These are phyloP conservation scores for Cliona cf. orientalis DNA, from an alignment of 37 sponge, comb jelly and placozoan species.

Conservation along the genomic window DNA sequence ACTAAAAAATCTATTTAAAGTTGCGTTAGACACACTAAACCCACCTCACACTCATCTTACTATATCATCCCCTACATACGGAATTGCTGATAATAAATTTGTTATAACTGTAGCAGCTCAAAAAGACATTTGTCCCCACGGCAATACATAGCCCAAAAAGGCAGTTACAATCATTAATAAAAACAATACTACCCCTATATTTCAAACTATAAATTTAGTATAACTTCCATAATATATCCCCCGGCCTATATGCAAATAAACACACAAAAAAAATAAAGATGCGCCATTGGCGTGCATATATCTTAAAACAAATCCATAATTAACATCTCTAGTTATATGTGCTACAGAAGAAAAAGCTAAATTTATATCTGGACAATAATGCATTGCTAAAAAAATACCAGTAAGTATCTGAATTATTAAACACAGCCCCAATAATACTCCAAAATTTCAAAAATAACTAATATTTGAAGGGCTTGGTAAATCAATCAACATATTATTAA, in stretches of 20 bases:
- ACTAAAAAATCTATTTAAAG: slow-evolving; percentile 83
- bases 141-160: slow-evolving; percentile 86
- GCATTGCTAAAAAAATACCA: slow-evolving; percentile 85
- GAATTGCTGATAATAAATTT: slow-evolving; percentile 81
- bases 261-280: slow-evolving; percentile 84
- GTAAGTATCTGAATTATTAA: slow-evolving; percentile 66
- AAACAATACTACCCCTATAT: slow-evolving; percentile 76
- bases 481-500: slow-evolving; percentile 67
- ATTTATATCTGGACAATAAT: slow-evolving; percentile 78
- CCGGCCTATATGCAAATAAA: slow-evolving; percentile 81
- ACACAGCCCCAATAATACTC: slow-evolving; percentile 73
- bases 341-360: slow-evolving; percentile 77
- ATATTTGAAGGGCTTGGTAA: slow-evolving; percentile 69
- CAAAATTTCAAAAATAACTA: slow-evolving; percentile 87
- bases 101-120: slow-evolving; percentile 86
- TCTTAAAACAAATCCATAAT: slow-evolving; percentile 70
- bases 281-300: slow-evolving; percentile 84
- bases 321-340: slow-evolving; percentile 66
- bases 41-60: slow-evolving; percentile 78
- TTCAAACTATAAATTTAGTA: slow-evolving; percentile 63
- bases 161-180: slow-evolving; percentile 81
- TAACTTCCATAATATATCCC: slow-evolving; percentile 79
- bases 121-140: slow-evolving; percentile 89
- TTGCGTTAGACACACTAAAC: slow-evolving; percentile 78
- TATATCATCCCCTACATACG: slow-evolving; percentile 80